Evolutionary conservation across 2,113 vertebrate genomes (phyloP), one percentile per base, ranked within the genome.

Genomic region (Solea senegalensis): DNA sequence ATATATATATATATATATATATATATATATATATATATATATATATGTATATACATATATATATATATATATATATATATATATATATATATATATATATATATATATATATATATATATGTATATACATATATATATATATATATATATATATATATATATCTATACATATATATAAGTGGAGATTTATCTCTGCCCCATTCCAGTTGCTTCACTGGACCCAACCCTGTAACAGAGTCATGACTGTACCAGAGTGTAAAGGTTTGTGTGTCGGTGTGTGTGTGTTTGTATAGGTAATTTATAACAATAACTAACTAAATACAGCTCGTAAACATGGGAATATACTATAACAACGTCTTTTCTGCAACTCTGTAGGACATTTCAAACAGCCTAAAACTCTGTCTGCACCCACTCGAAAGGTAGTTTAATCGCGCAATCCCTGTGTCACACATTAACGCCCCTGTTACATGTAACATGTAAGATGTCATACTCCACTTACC

Each of bases 241-340:
- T 73, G 82, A 85, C 86, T 88, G 87, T 81, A 81, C 75, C 82
- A 74, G 74, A 86, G 80, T 75, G 51, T 51, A 67, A 63, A 64
- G 59, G 44, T 73, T 61, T 59, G 39, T 67, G 66, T 66, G 21
- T 21, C 21, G 21, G 21, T 21, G 66, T 71, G 76, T 80, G 28
- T 72, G 70, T 70, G 54, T 61, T 73, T 43, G 57, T 12, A 53
- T 48, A 46, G 56, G 43, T 77, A 46, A 71, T 50, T 52, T 65
- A 72, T 57, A 53, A 74, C 55, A 73, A 63, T 64, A 78, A 54
- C 78, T 64, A 61, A 62, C 53, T 78, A 80, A 68, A 83, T 71
- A 14, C 46, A 50, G 26, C 51, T 73, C 54, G 74, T 53, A 72
- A 67, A 81, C 63, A 52, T 73, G 68, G 63, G 21, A 61, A 69